phyloP scores from a whole-genome alignment of 1,140 invertebrate species.

The Trialeurodes vaporariorum region DNA sequence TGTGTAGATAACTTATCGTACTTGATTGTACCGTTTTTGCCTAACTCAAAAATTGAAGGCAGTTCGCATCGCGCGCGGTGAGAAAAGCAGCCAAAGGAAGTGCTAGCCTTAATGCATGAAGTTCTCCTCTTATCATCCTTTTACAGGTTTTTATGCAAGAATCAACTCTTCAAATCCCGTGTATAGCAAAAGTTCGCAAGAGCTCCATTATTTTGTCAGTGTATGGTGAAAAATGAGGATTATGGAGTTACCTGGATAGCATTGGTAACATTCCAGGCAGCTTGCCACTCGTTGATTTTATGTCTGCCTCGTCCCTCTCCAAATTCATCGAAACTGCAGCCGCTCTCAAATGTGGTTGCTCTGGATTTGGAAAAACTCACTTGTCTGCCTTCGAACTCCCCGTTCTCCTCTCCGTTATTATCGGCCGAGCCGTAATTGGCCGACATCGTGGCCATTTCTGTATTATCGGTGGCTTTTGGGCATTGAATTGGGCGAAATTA shows the following conservation, averaged over 20 bases:
- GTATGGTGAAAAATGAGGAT: no score
- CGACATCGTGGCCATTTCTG: slow-evolving; percentile 44
- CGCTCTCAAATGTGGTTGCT: slow-evolving; percentile 45
- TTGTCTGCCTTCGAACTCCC: slow-evolving; percentile 37
- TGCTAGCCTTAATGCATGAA: no score
- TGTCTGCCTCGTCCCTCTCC: slow-evolving; percentile 45
- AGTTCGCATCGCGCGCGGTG: no score
- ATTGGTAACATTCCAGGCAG: slow-evolving; percentile 99
- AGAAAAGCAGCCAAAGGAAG: no score
- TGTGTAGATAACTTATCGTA: no score
- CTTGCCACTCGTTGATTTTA: slow-evolving; percentile 96
- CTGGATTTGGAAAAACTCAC: slow-evolving; percentile 28
- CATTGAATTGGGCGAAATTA: not conserved
- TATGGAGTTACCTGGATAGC: slow-evolving; percentile 97
- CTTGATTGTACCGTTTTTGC: no score
- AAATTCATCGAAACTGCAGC: slow-evolving; percentile 41
- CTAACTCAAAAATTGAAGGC: no score
- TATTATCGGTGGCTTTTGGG: slow-evolving; percentile 30
- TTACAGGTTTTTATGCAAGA: no score
- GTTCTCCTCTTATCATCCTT: no score
- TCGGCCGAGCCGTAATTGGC: slow-evolving; percentile 29
- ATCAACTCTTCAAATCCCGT: no score
- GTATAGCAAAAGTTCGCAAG: no score
- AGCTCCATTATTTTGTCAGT: no score
- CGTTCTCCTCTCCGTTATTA: slow-evolving; percentile 36